phyloP scores from a whole-genome alignment of 2,888 invertebrate genomes.

The Nemapogon koenigi region DNA sequence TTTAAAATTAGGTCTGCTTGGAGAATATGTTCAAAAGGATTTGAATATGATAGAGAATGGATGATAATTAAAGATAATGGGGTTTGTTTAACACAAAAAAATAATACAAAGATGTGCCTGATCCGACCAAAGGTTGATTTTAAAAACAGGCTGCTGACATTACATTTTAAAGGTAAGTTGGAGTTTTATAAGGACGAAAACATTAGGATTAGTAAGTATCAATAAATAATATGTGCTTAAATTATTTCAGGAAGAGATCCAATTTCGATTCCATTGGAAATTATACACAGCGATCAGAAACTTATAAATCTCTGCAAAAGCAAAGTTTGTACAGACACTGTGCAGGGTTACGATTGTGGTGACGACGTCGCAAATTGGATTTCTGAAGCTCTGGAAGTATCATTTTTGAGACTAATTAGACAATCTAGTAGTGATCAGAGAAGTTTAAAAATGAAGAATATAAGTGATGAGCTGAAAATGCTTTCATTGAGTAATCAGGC shows the following conservation, averaged over 20 bases:
- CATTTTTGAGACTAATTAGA: slow-evolving; percentile 73
- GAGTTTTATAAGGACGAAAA: too few species aligned
- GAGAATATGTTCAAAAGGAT: slow-evolving; percentile 77
- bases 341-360: slow-evolving; percentile 86
- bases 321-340: slow-evolving; percentile 84
- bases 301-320: slow-evolving; percentile 67
- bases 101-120: slow-evolving; percentile 78
- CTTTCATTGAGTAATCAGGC: slow-evolving; percentile 81
- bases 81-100: slow-evolving; percentile 88
- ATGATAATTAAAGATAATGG: slow-evolving; percentile 87
- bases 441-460: slow-evolving; percentile 30
- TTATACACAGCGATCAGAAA: slow-evolving; percentile 16
- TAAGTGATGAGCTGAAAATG: slow-evolving; percentile 26
- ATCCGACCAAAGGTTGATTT: slow-evolving; percentile 76
- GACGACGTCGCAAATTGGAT: slow-evolving; percentile 83
- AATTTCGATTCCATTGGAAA: slow-evolving; percentile 60
- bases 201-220: too few species aligned
- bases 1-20: slow-evolving; percentile 72
- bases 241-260: slow-evolving; percentile 50
- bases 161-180: slow-evolving; percentile 68
- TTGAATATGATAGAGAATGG: slow-evolving; percentile 91
- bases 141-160: slow-evolving; percentile 51
- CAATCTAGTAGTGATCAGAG: slow-evolving; percentile 56
- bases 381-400: slow-evolving; percentile 70
- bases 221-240: not conserved